Percentiles rank a stretch among this genome's conserved stretches.
Conservation (phyloP, 2,888 invertebrate species). For the Maniola hyperantus region DNA sequence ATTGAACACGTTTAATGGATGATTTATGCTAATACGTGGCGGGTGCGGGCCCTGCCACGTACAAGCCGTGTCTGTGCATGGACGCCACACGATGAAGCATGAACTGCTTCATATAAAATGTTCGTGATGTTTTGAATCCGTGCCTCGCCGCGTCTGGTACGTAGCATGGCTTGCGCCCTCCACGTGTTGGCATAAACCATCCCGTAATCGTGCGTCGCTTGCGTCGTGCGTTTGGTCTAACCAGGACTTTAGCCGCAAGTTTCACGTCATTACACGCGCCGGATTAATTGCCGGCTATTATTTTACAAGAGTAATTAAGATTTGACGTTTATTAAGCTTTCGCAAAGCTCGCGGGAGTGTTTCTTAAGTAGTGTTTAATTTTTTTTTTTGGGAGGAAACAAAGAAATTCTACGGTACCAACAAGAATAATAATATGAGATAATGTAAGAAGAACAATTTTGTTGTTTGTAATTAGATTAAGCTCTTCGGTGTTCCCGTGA, state of each 20-base stretch:
- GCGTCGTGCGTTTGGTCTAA: background rate
- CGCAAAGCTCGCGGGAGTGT: conserved; percentile 5
- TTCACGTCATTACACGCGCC: conserved; percentile 6
- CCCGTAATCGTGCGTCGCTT: background rate
- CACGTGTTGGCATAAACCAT: no score
- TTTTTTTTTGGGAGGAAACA: background rate
- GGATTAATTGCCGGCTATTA: conserved; percentile 17
- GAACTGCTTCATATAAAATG: no score
- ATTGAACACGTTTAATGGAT: no score
- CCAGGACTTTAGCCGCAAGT: background rate
- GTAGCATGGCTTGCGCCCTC: no score
- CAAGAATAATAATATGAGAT: background rate
- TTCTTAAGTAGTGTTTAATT: background rate
- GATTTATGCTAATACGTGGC: no score
- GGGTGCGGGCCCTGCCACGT: no score
- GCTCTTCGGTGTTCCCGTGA: no score
- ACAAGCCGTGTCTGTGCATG: no score
- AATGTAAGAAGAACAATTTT: background rate
- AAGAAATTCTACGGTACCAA: background rate
- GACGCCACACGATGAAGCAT: no score
- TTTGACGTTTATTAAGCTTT: conserved; percentile 21
- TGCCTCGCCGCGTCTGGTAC: no score
- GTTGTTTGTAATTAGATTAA: background rate
- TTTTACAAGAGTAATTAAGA: conserved; percentile 19
- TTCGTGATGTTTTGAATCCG: no score